Evolutionary conservation across 2,113 vertebrate species (phyloP), one percentile per base, ranked within the genome.

Genomic region (Ahaetulla prasina): DNA sequence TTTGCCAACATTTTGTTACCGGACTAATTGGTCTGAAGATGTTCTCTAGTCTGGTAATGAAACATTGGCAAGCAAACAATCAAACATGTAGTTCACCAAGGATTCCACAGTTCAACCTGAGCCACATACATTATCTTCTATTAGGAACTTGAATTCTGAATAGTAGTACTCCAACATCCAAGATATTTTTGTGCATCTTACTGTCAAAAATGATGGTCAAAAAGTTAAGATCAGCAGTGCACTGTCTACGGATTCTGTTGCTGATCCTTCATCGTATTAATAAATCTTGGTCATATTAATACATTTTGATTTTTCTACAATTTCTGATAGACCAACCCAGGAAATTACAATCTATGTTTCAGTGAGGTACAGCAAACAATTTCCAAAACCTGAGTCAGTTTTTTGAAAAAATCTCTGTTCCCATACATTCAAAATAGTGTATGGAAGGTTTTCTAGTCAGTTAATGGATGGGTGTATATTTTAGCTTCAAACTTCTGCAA

Each of bases 401-500:
- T 91, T 47, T 87, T n/a, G 30, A 85, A 54, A 7, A 10, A 18
- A 8, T 52, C 8, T 60, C 45, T 63, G 87, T n/a, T 60, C 16
- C 39, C 18, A n/a, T 86, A 6, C 55, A 55, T 49, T 39, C 18
- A 80, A 80, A 80, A 80, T 80, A 80, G 68, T 80, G 7, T 80
- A 39, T 39, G 18, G 27, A 87, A 86, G 57, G 54, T 63, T 45
- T 50, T 80, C 7, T 20, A 20, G 3, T 22, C 18, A 80, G 35
- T 39, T 80, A 39, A 39, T 74, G 2, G 68, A 18, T 74, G n/a
- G 16, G 6, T 39, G 8, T 80, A 14, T 90, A 0, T 27, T 1
- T 68, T 45, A 54, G 1, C 55, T 91, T 92, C 92, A 35, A 88
- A 35, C 91, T 68, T 85, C 89, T 92, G 16, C 91, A 85, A 87